Percentiles rank a stretch among this genome's conserved stretches.
These are phyloP conservation scores for Tenthredo mesomela DNA, from an alignment of 2,888 invertebrate species.

Conservation along the genomic window DNA sequence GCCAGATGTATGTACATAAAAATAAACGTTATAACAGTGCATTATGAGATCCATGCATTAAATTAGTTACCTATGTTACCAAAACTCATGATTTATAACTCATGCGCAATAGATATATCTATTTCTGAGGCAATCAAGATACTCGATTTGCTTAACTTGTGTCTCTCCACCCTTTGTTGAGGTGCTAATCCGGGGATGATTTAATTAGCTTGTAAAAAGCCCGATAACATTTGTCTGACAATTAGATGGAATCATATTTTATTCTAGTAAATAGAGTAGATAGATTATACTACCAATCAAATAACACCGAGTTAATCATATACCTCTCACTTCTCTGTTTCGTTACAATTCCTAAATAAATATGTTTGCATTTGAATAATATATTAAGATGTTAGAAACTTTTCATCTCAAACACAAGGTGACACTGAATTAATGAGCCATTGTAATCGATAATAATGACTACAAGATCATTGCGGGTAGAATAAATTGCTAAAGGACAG, in stretches of 20 bases:
- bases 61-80: conserved; percentile 6
- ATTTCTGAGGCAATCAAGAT: conserved; percentile 8
- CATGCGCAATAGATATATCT: conserved; percentile 45
- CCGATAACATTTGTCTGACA: neutral
- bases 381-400: neutral
- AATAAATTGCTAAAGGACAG: conserved; percentile 8
- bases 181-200: conserved; percentile 54
- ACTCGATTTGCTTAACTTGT: conserved; percentile 55
- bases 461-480: neutral
- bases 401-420: neutral
- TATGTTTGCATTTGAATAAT: neutral
- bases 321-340: neutral
- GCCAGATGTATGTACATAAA: conserved; percentile 22
- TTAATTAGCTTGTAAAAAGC: conserved; percentile 1
- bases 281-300: neutral
- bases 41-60: conserved; percentile 29
- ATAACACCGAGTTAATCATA: conserved; percentile 10
- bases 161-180: conserved; percentile 67
- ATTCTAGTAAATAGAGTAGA: neutral
- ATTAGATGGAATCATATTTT: neutral
- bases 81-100: conserved; percentile 34
- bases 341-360: neutral
- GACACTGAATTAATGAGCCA: conserved; percentile 19
- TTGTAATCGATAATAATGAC: conserved; percentile 15
- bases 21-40: conserved; percentile 27